Conservation (phyloP, 2,888 invertebrate species). For the Sepiola atlantica region DNA sequence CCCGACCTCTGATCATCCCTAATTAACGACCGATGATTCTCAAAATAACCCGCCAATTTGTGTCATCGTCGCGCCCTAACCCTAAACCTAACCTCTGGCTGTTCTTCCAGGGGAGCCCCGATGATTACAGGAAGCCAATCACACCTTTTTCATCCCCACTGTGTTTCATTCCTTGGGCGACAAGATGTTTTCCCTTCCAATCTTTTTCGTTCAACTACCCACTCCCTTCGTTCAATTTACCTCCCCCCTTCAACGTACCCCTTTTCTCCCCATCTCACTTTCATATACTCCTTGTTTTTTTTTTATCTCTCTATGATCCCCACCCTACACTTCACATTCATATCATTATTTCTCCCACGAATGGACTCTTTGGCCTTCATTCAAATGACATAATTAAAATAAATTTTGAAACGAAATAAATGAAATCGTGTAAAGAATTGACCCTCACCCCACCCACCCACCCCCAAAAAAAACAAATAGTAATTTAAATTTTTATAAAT, state of each 20-base stretch:
- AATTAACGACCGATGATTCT: not conserved
- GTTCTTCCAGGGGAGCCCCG: not conserved
- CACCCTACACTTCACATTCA: not conserved
- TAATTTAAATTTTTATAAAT: too few species aligned
- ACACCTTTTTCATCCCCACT: not conserved
- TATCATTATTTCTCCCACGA: too few species aligned
- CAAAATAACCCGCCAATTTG: not conserved
- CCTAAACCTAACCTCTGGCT: not conserved
- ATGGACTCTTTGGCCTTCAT: too few species aligned
- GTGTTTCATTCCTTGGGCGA: not conserved
- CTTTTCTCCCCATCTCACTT: not conserved
- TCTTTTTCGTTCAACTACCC: not conserved
- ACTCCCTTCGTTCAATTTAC: not conserved
- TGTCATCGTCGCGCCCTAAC: not conserved
- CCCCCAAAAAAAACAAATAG: too few species aligned
- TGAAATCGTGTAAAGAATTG: too few species aligned
- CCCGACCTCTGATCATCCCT: not conserved
- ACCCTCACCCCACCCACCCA: too few species aligned
- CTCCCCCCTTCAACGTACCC: not conserved
- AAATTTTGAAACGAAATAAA: too few species aligned
- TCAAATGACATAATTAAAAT: too few species aligned
- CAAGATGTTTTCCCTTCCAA: not conserved
- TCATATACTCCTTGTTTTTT: too few species aligned
- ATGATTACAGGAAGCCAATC: slow-evolving; percentile 11
- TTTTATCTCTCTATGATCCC: too few species aligned